A percentile compares a stretch with the other conserved stretches of the same genome.
These are phyloP conservation scores for Pimpla rufipes DNA, from an alignment of 2,888 invertebrate genomes.

Conservation along the genomic window DNA sequence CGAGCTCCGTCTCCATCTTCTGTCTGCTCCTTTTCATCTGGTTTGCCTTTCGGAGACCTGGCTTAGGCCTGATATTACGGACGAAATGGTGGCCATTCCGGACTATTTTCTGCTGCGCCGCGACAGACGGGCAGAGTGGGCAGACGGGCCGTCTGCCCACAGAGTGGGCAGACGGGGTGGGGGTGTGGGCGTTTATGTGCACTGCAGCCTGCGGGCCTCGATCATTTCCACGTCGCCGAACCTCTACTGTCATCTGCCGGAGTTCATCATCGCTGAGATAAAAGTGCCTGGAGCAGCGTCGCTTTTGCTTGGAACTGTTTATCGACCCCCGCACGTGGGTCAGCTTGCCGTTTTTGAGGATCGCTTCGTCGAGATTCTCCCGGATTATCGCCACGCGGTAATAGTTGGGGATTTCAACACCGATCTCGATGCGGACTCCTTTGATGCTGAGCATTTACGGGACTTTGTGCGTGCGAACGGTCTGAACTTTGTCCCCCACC, in stretches of 20 bases:
- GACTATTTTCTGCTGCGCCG: neutral
- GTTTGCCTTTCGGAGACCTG: neutral
- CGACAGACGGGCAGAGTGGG: too few species aligned
- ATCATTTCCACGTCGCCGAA: neutral
- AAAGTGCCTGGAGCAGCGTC: neutral
- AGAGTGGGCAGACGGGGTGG: neutral
- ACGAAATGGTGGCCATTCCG: neutral
- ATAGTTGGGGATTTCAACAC: conserved; percentile 6
- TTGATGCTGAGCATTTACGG: neutral
- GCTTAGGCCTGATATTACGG: neutral
- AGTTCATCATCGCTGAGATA: neutral
- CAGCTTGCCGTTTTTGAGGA: neutral
- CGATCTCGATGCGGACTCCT: neutral
- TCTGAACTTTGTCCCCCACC: neutral
- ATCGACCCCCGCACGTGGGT: neutral
- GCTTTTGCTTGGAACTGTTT: neutral
- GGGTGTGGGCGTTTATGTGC: neutral
- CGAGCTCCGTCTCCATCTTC: neutral
- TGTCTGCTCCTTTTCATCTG: neutral
- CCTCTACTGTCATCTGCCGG: neutral
- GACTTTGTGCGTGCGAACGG: neutral
- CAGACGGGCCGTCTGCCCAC: too few species aligned
- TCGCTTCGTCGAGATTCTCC: neutral
- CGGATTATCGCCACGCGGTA: neutral
- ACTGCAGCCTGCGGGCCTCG: neutral